These are phyloP conservation scores for Caenorhabditis sp. DNA, from an alignment of 2,888 invertebrate genomes.

Conservation along the genomic window DNA sequence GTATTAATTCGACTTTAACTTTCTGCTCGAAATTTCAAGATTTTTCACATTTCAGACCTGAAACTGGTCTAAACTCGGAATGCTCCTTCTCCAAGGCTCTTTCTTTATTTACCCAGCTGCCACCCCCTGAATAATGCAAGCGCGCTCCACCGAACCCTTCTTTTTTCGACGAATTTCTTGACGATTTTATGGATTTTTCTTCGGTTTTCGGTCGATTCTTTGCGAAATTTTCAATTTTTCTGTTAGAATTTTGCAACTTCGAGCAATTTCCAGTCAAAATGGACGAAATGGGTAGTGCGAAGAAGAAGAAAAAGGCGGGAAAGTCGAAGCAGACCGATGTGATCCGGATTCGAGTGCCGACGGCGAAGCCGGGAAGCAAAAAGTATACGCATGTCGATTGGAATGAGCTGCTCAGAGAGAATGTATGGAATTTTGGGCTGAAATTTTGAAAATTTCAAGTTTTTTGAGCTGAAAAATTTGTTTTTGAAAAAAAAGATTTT, in stretches of 20 bases:
- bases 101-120: not conserved
- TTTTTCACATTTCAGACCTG: too few relatives aligned
- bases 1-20: too few relatives aligned
- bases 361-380: slow-evolving; percentile 54
- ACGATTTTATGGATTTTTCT: not conserved
- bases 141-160: slow-evolving; percentile 33
- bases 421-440: slow-evolving; percentile 23
- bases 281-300: slow-evolving; percentile 36
- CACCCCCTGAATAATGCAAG: slow-evolving; percentile 15
- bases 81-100: too few relatives aligned
- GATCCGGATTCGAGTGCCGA: slow-evolving; percentile 26
- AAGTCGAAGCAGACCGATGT: slow-evolving; percentile 26
- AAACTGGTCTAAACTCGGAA: too few relatives aligned
- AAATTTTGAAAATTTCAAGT: slow-evolving; percentile 13
- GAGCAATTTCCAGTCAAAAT: slow-evolving; percentile 9
- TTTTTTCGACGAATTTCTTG: not conserved
- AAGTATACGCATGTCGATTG: slow-evolving; percentile 58
- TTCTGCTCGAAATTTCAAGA: too few relatives aligned
- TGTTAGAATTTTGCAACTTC: not conserved
- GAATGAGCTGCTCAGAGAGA: slow-evolving; percentile 29
- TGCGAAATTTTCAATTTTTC: slow-evolving; percentile 12
- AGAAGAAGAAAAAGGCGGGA: slow-evolving; percentile 47
- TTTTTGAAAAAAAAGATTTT: not conserved
- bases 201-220: not conserved
- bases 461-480: not conserved